phyloP scores from a whole-genome alignment of 1,140 invertebrate genomes.

The Drosophila gunungcola region DNA sequence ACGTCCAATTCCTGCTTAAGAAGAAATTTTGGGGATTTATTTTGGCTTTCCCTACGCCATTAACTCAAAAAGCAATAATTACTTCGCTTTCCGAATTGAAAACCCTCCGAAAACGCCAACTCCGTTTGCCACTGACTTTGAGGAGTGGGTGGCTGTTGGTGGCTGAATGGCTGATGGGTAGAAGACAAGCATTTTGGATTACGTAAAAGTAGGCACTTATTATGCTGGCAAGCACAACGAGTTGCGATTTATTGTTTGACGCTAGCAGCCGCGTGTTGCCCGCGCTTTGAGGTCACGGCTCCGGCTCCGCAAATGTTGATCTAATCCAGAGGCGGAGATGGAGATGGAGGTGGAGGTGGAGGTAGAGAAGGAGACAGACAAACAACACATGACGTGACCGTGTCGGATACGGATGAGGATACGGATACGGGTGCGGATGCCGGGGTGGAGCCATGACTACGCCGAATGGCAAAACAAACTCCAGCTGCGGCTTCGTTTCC shows the following conservation, averaged over 20 bases:
- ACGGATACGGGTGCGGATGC: conserved; percentile 18
- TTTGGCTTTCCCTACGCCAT: neutral
- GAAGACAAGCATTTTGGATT: conserved; percentile 63
- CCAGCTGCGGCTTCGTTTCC: conserved; percentile 39
- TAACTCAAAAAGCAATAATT: conserved; percentile 5
- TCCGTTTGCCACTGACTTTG: conserved; percentile 21
- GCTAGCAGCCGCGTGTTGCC: conserved; percentile 59
- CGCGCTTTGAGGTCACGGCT: conserved; percentile 57
- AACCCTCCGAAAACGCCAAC: conserved; percentile 21
- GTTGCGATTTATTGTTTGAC: conserved; percentile 83
- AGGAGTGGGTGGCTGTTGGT: neutral
- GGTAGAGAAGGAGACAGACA: conserved; percentile 26
- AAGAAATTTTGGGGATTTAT: neutral
- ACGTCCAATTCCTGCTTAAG: neutral
- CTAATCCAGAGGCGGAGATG: conserved; percentile 55
- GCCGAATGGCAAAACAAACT: conserved; percentile 72
- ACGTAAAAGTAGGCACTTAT: conserved; percentile 78
- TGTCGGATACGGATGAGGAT: conserved; percentile 19
- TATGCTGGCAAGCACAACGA: conserved; percentile 79
- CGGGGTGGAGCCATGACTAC: conserved; percentile 59
- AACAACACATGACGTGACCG: conserved; percentile 63
- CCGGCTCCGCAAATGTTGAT: conserved; percentile 62
- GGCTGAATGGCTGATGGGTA: neutral
- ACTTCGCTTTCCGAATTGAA: conserved; percentile 10
- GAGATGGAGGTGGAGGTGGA: conserved; percentile 1